phyloP scores from a whole-genome alignment of 2,888 invertebrate genomes.

The Pachydiplax longipennis region DNA sequence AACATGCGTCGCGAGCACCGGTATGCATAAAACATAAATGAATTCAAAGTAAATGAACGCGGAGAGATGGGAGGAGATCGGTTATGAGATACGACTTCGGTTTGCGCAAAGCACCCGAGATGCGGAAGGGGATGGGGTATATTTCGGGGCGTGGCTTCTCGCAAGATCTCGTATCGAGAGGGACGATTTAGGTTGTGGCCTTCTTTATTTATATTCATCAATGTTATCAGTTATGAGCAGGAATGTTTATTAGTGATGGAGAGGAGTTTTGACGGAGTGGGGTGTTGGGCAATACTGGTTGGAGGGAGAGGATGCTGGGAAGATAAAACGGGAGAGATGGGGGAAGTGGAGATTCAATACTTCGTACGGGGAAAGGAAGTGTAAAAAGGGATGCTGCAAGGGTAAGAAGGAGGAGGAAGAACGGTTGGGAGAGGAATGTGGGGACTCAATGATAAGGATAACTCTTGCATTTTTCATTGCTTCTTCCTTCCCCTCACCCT shows the following conservation, averaged over 20 bases:
- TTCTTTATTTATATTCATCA: slow-evolving; percentile 52
- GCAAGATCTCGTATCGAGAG: slow-evolving; percentile 7
- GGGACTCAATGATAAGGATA: slow-evolving; percentile 27
- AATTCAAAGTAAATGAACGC: slow-evolving; percentile 35
- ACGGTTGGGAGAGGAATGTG: slow-evolving; percentile 1
- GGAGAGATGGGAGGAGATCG: background rate
- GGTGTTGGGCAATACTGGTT: background rate
- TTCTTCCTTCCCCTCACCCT: background rate
- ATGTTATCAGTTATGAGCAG: slow-evolving; percentile 52
- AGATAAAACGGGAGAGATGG: background rate
- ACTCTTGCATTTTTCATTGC: slow-evolving; percentile 41
- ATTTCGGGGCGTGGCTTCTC: slow-evolving; percentile 15
- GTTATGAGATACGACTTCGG: background rate
- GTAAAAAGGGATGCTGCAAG: background rate
- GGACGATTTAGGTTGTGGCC: slow-evolving; percentile 13
- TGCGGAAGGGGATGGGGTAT: background rate
- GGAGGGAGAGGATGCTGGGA: background rate
- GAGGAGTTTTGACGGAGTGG: background rate
- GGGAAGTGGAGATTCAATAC: background rate
- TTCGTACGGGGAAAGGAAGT: background rate
- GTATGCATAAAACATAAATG: slow-evolving; percentile 27
- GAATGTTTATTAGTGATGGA: slow-evolving; percentile 51
- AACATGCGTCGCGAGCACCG: slow-evolving; percentile 5
- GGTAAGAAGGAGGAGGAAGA: background rate
- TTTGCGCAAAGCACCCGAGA: background rate